A percentile compares a stretch with the other conserved stretches of the same genome.
Conservation (phyloP, 2,888 invertebrate species). For the Anaspis maculata region DNA sequence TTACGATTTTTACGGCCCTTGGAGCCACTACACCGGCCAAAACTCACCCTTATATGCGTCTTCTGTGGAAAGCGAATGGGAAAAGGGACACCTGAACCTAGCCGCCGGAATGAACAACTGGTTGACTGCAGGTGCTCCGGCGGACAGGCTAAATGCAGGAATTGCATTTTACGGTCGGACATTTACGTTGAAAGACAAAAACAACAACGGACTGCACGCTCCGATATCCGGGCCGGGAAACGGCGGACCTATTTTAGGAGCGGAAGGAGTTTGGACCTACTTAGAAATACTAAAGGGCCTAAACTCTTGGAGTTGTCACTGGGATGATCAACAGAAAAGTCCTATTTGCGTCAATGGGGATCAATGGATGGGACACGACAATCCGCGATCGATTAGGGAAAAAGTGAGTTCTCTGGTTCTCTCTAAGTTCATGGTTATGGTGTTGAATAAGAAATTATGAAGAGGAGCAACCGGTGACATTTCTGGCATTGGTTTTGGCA, state of each 20-base stretch:
- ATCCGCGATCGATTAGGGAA: neutral
- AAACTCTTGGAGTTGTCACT: neutral
- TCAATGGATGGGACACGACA: neutral
- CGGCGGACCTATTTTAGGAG: slow-evolving; percentile 55
- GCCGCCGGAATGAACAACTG: slow-evolving; percentile 42
- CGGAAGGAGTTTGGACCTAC: slow-evolving; percentile 46
- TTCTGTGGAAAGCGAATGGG: slow-evolving; percentile 3
- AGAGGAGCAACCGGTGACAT: too few relatives aligned
- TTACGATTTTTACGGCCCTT: slow-evolving; percentile 11
- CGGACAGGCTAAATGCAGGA: slow-evolving; percentile 60
- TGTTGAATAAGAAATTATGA: too few relatives aligned
- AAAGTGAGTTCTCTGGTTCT: too few relatives aligned
- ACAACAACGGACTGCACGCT: slow-evolving; percentile 46
- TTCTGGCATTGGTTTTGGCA: too few relatives aligned
- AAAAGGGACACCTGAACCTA: too few relatives aligned
- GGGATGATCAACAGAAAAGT: neutral
- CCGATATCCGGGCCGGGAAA: slow-evolving; percentile 48
- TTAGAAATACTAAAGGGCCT: too few relatives aligned
- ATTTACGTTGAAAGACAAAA: slow-evolving; percentile 48
- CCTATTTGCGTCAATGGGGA: neutral
- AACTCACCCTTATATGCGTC: slow-evolving; percentile 9
- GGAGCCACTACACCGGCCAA: slow-evolving; percentile 8
- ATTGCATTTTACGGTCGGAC: slow-evolving; percentile 61
- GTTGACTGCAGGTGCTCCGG: slow-evolving; percentile 48
- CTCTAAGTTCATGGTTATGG: too few relatives aligned